These are phyloP conservation scores for Argyrosomus regius DNA, from an alignment of 2,797 vertebrate species.

Conservation along the genomic window DNA sequence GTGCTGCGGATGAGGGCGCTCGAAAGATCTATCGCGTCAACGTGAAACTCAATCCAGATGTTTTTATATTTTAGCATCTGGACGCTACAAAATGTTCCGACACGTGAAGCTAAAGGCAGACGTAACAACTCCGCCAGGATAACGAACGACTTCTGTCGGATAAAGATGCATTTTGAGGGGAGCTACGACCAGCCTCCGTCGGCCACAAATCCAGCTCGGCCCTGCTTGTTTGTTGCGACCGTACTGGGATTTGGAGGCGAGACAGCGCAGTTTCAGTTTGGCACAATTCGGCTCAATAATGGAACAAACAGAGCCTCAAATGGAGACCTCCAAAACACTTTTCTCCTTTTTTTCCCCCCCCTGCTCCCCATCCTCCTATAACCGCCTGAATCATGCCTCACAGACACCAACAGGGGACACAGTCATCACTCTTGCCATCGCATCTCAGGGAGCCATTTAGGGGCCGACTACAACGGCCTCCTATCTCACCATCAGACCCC, in stretches of 20 bases:
- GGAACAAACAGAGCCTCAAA: conserved; percentile 76
- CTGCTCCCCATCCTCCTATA: conserved; percentile 68
- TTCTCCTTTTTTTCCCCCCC: conserved; percentile 37
- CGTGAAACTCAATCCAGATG: conserved; percentile 23
- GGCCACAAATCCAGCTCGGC: conserved; percentile 66
- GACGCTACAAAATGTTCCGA: not conserved
- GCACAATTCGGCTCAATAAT: conserved; percentile 72
- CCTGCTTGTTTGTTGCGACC: conserved; percentile 70
- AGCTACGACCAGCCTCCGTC: conserved; percentile 52
- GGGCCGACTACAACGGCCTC: conserved; percentile 71
- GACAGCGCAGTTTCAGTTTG: conserved; percentile 67
- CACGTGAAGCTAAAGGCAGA: not conserved
- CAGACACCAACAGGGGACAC: conserved; percentile 78
- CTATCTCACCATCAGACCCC: conserved; percentile 75
- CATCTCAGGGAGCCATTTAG: conserved; percentile 80
- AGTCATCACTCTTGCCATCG: conserved; percentile 76
- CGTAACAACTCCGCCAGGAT: conserved; percentile 24
- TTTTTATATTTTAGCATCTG: not conserved
- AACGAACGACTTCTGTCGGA: conserved; percentile 30
- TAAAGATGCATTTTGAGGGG: conserved; percentile 47
- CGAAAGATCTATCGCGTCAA: conserved; percentile 22
- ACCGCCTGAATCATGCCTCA: conserved; percentile 75
- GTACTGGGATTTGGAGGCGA: conserved; percentile 68
- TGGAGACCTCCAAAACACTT: conserved; percentile 74
- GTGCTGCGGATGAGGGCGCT: conserved; percentile 35